A percentile compares a stretch with the other conserved stretches of the same genome.
Evolutionary conservation across 2,797 vertebrate genomes (phyloP).

Genomic region (Danio tinwini): DNA sequence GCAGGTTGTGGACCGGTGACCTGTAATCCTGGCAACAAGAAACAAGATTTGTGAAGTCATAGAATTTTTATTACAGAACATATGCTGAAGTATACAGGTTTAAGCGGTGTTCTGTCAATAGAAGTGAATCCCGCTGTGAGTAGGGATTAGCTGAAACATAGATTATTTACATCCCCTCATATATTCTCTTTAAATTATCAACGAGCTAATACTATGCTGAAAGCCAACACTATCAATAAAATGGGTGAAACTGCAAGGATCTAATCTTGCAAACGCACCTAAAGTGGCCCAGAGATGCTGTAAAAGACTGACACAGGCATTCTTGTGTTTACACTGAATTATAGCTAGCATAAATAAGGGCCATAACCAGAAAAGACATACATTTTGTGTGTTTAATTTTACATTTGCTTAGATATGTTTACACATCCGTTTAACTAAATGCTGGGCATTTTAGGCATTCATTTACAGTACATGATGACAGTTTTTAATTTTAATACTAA

Average conservation of each 20-base stretch:
- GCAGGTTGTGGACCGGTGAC: slow-evolving; percentile 44
- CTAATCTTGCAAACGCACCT: slow-evolving; percentile 1
- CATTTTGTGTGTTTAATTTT: neutral
- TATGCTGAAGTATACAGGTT: slow-evolving; percentile 60
- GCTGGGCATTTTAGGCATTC: no score
- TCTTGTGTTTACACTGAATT: slow-evolving; percentile 23
- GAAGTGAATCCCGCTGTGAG: slow-evolving; percentile 56
- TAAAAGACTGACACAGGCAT: slow-evolving; percentile 27
- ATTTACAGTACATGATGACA: no score
- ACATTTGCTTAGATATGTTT: neutral
- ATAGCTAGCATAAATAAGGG: slow-evolving; percentile 63
- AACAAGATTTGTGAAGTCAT: slow-evolving; percentile 62
- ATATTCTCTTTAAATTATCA: slow-evolving; percentile 60
- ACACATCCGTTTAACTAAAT: no score
- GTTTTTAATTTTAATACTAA: no score
- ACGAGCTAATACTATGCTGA: slow-evolving; percentile 58
- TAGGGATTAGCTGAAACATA: slow-evolving; percentile 52
- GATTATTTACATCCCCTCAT: slow-evolving; percentile 40
- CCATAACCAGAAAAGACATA: neutral
- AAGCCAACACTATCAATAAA: slow-evolving; percentile 67
- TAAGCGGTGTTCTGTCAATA: slow-evolving; percentile 61
- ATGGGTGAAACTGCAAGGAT: neutral
- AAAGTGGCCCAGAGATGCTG: slow-evolving; percentile 35
- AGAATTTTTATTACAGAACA: slow-evolving; percentile 57
- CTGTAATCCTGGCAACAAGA: slow-evolving; percentile 54